phyloP scores from a whole-genome alignment of 2,797 vertebrate species.

The Coluber constrictor region DNA sequence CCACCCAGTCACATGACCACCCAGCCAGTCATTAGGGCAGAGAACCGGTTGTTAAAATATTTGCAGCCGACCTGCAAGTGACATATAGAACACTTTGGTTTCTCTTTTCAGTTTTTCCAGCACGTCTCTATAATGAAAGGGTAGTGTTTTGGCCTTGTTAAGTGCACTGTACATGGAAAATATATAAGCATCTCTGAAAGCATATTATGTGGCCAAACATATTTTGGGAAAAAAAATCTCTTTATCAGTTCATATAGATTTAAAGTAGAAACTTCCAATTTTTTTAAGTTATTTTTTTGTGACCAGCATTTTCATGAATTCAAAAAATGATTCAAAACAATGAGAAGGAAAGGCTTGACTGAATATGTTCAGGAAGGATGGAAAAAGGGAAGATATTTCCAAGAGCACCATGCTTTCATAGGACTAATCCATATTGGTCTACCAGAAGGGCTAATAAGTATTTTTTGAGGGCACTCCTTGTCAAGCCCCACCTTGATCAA shows the following conservation, averaged over 20 bases:
- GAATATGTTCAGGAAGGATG: background rate
- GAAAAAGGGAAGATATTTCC: background rate
- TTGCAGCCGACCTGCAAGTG: too few species aligned
- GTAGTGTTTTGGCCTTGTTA: background rate
- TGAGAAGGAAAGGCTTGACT: background rate
- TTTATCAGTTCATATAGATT: background rate
- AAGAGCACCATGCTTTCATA: background rate
- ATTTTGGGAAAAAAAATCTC: background rate
- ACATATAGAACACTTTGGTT: background rate
- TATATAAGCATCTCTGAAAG: background rate
- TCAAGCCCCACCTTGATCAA: background rate
- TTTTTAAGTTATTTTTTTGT: background rate
- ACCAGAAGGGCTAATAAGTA: background rate
- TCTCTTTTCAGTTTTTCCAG: background rate
- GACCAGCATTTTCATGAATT: background rate
- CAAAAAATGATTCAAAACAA: background rate
- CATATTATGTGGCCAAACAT: background rate
- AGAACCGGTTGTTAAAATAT: too few species aligned
- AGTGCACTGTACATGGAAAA: background rate
- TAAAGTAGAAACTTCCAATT: background rate
- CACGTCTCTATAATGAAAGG: background rate
- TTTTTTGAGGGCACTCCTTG: background rate
- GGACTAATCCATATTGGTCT: background rate
- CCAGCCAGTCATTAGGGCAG: too few species aligned
- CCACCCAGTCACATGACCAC: too few species aligned